Evolutionary conservation across 37 sponge, comb jelly and placozoan species (phyloP).

Genomic region (Beroe ovata): DNA sequence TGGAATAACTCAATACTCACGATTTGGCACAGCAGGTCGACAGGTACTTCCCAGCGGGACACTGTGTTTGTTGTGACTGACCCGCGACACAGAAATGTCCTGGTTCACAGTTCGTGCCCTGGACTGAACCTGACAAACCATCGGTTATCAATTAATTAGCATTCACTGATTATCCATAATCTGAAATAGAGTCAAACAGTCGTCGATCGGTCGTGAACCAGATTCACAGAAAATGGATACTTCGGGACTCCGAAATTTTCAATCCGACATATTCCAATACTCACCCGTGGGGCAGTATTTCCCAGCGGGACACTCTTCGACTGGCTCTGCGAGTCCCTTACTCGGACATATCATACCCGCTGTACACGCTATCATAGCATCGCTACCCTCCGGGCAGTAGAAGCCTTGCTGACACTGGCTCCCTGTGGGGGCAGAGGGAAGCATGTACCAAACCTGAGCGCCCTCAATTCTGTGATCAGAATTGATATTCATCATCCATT

Average conservation of each 20-base stretch:
- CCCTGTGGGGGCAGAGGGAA: not conserved
- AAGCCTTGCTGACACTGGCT: not conserved
- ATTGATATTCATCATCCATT: too few relatives aligned
- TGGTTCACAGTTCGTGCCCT: conserved; percentile 47
- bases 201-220: too few relatives aligned
- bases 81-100: conserved; percentile 6
- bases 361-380: not conserved
- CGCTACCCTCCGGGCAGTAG: conserved; percentile 26
- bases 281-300: conserved; percentile 24
- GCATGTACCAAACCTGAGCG: too few relatives aligned
- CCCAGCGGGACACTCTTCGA: not conserved
- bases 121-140: conserved; percentile 7
- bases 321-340: conserved; percentile 8
- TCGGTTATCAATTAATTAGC: too few relatives aligned
- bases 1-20: too few relatives aligned
- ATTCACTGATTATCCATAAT: too few relatives aligned
- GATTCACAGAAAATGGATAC: too few relatives aligned
- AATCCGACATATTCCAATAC: too few relatives aligned
- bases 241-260: too few relatives aligned
- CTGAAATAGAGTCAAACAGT: too few relatives aligned
- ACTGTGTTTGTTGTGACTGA: not conserved
- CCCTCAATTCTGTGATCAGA: too few relatives aligned
- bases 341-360: conserved; percentile 28
- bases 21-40: conserved; percentile 41
- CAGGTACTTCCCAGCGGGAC: conserved; percentile 14